Evolutionary conservation across 1,140 invertebrate species (phyloP).

Genomic region (Gonatopus flavifemur): DNA sequence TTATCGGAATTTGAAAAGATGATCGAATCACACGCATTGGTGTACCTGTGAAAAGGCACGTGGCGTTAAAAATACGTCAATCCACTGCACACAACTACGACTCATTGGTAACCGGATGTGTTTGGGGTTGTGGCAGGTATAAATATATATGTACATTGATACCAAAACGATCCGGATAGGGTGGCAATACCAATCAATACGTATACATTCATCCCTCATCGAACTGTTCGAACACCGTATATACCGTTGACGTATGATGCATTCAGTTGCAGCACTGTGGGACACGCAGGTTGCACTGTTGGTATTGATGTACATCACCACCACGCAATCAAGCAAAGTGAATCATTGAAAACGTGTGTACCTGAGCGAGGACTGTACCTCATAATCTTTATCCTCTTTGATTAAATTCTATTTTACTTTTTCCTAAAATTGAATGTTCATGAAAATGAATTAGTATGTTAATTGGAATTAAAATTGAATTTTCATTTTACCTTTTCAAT

Average conservation of each 20-base stretch:
- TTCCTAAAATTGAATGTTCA: no score
- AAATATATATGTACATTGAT: conserved; percentile 30
- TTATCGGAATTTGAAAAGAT: conserved; percentile 10
- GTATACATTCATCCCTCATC: conserved; percentile 54
- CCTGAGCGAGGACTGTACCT: no score
- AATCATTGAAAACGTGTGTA: no score
- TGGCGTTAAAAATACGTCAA: conserved; percentile 44
- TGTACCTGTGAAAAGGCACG: conserved; percentile 49
- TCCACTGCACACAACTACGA: conserved; percentile 37
- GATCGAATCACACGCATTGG: conserved; percentile 9
- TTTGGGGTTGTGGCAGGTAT: conserved; percentile 43
- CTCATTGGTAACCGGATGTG: conserved; percentile 41
- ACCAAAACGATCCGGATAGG: conserved; percentile 40
- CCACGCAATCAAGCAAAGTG: no score
- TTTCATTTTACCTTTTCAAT: no score
- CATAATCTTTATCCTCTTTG: no score
- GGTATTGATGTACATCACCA: no score
- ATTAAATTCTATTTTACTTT: background rate
- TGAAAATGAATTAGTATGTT: no score
- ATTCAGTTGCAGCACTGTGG: conserved; percentile 47
- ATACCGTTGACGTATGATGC: conserved; percentile 46
- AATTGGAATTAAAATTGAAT: no score
- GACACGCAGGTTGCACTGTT: conserved; percentile 47
- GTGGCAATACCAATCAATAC: conserved; percentile 51
- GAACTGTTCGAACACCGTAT: conserved; percentile 32